Evolutionary conservation across 2,113 vertebrate species (phyloP).

Genomic region (Promerops cafer): DNA sequence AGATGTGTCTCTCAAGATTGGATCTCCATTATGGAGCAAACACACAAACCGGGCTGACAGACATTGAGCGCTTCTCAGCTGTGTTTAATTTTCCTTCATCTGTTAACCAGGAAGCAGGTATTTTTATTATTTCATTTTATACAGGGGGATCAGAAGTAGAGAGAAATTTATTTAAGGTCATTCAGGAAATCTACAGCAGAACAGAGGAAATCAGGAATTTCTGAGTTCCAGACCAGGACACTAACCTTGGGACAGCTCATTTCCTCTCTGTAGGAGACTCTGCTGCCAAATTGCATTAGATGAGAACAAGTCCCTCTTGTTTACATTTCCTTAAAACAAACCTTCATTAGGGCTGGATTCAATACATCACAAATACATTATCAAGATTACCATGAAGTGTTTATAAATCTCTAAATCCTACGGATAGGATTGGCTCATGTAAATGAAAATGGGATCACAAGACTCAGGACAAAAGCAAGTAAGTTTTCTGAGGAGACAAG

Average conservation of each 20-base stretch:
- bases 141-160: background rate
- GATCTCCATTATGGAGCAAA: background rate
- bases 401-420: conserved; percentile 6
- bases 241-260: conserved; percentile 21
- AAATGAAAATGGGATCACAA: background rate
- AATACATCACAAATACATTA: conserved; percentile 10
- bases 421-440: background rate
- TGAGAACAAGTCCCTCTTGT: background rate
- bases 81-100: background rate
- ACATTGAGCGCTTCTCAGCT: background rate
- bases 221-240: background rate
- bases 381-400: background rate
- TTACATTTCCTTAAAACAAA: conserved; percentile 44
- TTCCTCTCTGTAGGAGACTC: background rate
- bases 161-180: background rate
- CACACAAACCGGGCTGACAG: background rate
- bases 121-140: background rate
- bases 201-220: conserved; percentile 3
- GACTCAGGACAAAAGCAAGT: background rate
- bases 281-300: conserved; percentile 29
- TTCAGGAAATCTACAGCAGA: background rate
- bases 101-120: background rate
- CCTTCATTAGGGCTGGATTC: background rate
- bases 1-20: background rate
- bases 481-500: background rate